Evolutionary conservation across 2,113 vertebrate genomes (phyloP).

Genomic region (Pelecanoides urinatrix): DNA sequence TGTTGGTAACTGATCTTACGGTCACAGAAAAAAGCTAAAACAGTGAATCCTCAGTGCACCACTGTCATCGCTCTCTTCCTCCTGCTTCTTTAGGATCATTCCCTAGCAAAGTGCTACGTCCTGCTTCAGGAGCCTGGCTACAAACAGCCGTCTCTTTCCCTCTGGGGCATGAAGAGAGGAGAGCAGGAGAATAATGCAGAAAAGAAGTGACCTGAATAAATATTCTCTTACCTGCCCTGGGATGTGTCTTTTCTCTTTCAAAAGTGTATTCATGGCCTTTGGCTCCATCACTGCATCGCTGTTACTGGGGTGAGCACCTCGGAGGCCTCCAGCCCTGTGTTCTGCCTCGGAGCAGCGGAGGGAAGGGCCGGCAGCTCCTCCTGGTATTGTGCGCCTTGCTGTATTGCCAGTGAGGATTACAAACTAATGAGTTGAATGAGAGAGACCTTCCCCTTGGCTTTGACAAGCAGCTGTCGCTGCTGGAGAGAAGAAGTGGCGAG

Average conservation of each 20-base stretch:
- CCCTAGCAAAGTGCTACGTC: neutral
- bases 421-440: conserved; percentile 24
- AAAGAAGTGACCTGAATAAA: neutral
- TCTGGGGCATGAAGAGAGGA: neutral
- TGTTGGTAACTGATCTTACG: neutral
- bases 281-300: neutral
- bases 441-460: conserved; percentile 24
- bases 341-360: fast-evolving
- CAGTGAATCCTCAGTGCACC: neutral
- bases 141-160: neutral
- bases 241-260: neutral
- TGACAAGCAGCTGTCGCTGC: conserved; percentile 25
- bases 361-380: neutral
- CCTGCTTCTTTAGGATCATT: neutral
- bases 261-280: neutral
- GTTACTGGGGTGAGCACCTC: neutral
- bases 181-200: neutral
- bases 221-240: neutral
- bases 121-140: neutral
- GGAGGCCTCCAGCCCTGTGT: fast-evolving
- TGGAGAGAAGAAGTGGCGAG: neutral
- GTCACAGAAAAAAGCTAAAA: neutral
- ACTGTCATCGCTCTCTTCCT: neutral
- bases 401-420: neutral
- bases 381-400: neutral